These are phyloP conservation scores for Meloidogyne floridensis DNA, from an alignment of 1,140 invertebrate genomes.

Conservation along the genomic window DNA sequence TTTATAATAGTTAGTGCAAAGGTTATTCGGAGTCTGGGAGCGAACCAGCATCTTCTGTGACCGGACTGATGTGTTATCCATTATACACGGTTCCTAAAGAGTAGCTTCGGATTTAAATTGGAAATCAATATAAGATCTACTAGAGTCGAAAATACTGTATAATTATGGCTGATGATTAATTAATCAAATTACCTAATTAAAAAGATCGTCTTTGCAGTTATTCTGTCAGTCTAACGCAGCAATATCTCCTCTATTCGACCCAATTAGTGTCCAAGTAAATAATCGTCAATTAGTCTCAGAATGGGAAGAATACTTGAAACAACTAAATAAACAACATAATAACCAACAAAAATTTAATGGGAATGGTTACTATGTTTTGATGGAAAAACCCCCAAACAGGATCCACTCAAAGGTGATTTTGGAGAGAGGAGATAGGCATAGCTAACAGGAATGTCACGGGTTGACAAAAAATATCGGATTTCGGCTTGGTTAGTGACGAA, in stretches of 20 bases:
- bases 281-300: slow-evolving; percentile 9
- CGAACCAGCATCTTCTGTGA: too few relatives aligned
- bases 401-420: neutral
- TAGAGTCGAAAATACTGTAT: too few relatives aligned
- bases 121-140: too few relatives aligned
- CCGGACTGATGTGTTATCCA: too few relatives aligned
- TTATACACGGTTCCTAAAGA: too few relatives aligned
- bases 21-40: too few relatives aligned
- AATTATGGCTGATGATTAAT: neutral
- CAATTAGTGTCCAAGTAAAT: neutral
- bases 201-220: neutral
- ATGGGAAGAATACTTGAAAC: neutral
- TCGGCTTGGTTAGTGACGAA: too few relatives aligned
- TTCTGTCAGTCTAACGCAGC: neutral
- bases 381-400: neutral
- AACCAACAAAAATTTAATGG: neutral
- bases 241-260: neutral
- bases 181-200: neutral
- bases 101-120: too few relatives aligned
- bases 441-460: too few relatives aligned
- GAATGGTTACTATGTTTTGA: slow-evolving; percentile 4
- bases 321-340: neutral
- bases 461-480: too few relatives aligned
- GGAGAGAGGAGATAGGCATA: too few relatives aligned
- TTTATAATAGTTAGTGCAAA: too few relatives aligned